Conservation (phyloP, 1,140 invertebrate species). For the Olivierus martensii region DNA sequence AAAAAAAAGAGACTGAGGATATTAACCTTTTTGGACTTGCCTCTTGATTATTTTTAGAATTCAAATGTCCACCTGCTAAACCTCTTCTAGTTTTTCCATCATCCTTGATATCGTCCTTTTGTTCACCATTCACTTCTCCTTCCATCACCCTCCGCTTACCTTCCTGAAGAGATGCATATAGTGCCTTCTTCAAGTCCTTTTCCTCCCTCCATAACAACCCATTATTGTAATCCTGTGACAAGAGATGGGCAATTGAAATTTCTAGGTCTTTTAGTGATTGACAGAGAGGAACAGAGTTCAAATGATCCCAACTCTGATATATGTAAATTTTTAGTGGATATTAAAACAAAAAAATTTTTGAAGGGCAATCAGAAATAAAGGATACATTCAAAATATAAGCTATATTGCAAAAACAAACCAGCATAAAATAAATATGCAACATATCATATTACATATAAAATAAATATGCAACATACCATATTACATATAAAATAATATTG, state of each 20-base stretch:
- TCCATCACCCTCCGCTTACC: constrained; percentile 12
- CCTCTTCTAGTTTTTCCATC: neutral
- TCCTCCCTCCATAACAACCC: constrained; percentile 32
- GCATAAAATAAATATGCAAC: neutral
- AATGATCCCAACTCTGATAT: no score
- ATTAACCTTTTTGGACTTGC: constrained; percentile 14
- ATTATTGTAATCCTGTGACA: constrained; percentile 25
- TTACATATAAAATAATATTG: neutral
- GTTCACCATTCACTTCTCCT: neutral
- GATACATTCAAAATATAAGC: no score
- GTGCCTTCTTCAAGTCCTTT: constrained; percentile 31
- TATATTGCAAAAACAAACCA: no score
- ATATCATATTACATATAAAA: neutral
- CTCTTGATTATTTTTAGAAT: constrained; percentile 6
- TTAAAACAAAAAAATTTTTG: no score
- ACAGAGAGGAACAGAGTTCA: no score
- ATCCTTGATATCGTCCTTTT: no score
- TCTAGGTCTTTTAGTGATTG: no score
- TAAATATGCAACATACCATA: neutral
- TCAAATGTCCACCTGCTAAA: neutral
- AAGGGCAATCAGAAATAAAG: no score
- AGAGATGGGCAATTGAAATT: neutral
- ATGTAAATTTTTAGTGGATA: no score
- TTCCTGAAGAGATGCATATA: constrained; percentile 33
- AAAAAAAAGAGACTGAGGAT: no score